Base-by-base conservation (phyloP, 2,888 invertebrate species). In the Eristalinus sepulchralis region DNA sequence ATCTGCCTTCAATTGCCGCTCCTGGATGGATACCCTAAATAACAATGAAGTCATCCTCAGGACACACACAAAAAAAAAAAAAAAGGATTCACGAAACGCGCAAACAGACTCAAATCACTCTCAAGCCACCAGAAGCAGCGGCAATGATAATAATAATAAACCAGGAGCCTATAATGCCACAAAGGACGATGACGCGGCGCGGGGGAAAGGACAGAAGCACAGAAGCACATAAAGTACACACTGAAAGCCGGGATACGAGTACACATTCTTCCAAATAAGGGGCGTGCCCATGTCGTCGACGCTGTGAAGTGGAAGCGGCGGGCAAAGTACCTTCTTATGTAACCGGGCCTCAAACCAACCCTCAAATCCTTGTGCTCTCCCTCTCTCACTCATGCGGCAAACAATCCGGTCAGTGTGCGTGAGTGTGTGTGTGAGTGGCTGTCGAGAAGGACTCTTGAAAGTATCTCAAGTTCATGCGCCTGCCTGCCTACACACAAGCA, bases 121-220 rank as follows among this genome's bases (percentile, higher is more conserved):
- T 47, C 47, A 47, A 47, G 47, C 47, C 47, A 47, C 47, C 47
- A 47, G 47, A 47, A 47, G 47, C 47, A 47, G 47, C 34, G 66
- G 75, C 79, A 83, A 83, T 86, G 73, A 83, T 82, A 73, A 80
- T 81, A 86, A 86, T 83, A 86, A 86, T 86, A 86, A 86, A 86
- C 78, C 78, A 73, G 83, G 83, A 86, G 86, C 86, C 86, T 86
- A 86, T 86, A 83, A 85, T 82, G 72, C 83, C 79, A 79, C 75
- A 79, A 86, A 71, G 20, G 55, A 70, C 17, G 47, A 27, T 5
- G 27, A 27, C 47, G 20, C 62, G 57, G 59, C 31, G 31, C 11
- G 27, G 39, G 11, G 20, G 0, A 36, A 53, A 22, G 47, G 22
- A 62, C 62, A 62, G 57, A 53, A 66, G 63, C 39, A 70, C 64